A percentile compares a stretch with the other conserved stretches of the same genome.
phyloP scores from a whole-genome alignment of 2,888 invertebrate genomes.

The Oasisia sp. region DNA sequence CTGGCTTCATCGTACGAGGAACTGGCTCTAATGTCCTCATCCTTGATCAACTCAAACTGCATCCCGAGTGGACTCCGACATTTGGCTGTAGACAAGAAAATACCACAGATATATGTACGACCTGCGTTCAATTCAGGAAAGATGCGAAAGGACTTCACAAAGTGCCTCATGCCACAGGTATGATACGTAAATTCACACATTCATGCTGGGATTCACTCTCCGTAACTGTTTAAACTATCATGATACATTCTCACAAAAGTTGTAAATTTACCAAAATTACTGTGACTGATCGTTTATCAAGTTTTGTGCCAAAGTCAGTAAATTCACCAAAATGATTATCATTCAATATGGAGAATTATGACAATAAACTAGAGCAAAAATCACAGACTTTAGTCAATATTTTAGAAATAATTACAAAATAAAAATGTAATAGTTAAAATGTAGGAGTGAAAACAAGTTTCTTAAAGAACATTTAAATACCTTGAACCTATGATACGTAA shows the following conservation, averaged over 20 bases:
- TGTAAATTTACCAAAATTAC: background rate
- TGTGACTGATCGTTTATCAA: background rate
- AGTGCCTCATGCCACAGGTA: background rate
- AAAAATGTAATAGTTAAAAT: background rate
- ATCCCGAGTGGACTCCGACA: conserved; percentile 85
- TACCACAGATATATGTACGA: background rate
- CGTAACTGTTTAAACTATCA: background rate
- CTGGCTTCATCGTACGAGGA: conserved; percentile 86
- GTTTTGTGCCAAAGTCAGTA: background rate
- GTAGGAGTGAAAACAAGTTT: background rate
- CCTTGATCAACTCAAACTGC: conserved; percentile 83
- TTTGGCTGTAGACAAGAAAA: conserved; percentile 72
- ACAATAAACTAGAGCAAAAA: background rate
- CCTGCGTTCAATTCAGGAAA: background rate
- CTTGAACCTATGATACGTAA: background rate
- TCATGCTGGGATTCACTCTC: background rate
- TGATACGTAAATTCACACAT: background rate
- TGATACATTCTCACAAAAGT: background rate
- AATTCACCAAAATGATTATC: background rate
- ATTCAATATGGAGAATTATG: background rate
- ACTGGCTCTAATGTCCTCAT: conserved; percentile 83
- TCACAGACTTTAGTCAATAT: background rate
- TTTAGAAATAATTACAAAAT: background rate
- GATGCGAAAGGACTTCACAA: background rate
- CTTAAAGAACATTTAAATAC: background rate